Percentiles rank a stretch among this genome's conserved stretches.
These are phyloP conservation scores for Dunckerocampus dactyliophorus DNA, from an alignment of 2,113 vertebrate species.

Conservation along the genomic window DNA sequence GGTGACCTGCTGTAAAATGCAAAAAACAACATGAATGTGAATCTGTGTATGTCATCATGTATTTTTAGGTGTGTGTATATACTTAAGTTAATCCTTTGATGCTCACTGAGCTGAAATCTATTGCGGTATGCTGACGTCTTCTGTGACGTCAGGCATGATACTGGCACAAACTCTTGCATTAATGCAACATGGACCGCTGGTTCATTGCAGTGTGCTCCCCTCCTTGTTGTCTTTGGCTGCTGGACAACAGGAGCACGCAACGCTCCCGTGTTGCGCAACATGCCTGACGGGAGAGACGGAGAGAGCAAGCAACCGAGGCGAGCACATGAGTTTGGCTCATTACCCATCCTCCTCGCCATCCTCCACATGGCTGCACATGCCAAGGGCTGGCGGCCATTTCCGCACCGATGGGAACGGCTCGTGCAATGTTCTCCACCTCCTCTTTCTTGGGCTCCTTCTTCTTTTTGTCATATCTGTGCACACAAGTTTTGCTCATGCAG, in stretches of 20 bases:
- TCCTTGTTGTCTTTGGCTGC: neutral
- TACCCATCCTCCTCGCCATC: constrained; percentile 61
- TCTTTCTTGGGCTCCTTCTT: constrained; percentile 11
- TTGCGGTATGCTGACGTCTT: neutral
- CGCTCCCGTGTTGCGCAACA: constrained; percentile 53
- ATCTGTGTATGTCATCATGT: too few species aligned
- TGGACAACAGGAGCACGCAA: neutral
- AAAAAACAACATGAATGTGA: too few species aligned
- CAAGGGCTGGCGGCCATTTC: constrained; percentile 67
- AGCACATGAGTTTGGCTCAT: constrained; percentile 68
- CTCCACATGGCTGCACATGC: constrained; percentile 62
- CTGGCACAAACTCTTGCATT: neutral
- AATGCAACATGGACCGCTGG: constrained; percentile 7
- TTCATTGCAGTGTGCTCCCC: neutral
- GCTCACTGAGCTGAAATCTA: neutral
- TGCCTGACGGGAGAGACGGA: constrained; percentile 63
- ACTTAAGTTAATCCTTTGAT: neutral
- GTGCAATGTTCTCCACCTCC: constrained; percentile 36
- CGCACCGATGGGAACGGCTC: constrained; percentile 56
- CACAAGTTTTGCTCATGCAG: neutral
- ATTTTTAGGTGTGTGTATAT: too few species aligned
- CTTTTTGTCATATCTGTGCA: constrained; percentile 11
- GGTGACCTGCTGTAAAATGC: too few species aligned
- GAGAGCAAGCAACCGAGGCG: constrained; percentile 65
- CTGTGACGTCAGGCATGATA: neutral